These are phyloP conservation scores for Pardosa pseudoannulata DNA, from an alignment of 2,888 invertebrate genomes.

Conservation along the genomic window DNA sequence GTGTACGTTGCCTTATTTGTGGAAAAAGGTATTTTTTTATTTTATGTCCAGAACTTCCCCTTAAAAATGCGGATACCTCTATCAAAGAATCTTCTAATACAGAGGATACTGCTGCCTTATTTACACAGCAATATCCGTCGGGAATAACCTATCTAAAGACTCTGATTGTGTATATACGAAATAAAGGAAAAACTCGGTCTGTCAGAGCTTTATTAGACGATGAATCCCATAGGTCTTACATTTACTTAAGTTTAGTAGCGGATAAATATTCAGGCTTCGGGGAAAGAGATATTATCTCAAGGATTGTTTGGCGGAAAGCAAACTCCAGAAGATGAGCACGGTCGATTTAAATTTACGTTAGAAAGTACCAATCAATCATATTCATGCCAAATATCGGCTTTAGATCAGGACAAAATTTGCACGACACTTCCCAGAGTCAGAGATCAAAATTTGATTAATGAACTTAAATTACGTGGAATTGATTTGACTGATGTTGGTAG, in stretches of 20 bases:
- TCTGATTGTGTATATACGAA: slow-evolving; percentile 6
- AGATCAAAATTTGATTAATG: neutral
- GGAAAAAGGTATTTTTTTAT: too few species aligned
- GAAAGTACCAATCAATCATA: too few species aligned
- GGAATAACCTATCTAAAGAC: too few species aligned
- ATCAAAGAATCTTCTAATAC: too few species aligned
- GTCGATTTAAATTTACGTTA: too few species aligned
- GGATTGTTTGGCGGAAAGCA: slow-evolving; percentile 22
- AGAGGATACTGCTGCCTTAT: too few species aligned
- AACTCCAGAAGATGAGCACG: neutral
- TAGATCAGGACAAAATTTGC: slow-evolving; percentile 15
- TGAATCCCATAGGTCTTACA: slow-evolving; percentile 20
- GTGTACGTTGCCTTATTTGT: too few species aligned
- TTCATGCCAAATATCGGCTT: neutral
- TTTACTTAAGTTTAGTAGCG: slow-evolving; percentile 3
- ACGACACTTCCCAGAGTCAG: slow-evolving; percentile 5
- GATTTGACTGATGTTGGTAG: neutral
- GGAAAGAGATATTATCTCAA: slow-evolving; percentile 34
- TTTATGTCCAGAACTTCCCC: too few species aligned
- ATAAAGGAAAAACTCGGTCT: neutral
- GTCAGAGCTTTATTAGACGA: slow-evolving; percentile 8
- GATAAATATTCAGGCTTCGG: slow-evolving; percentile 10
- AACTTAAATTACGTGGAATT: neutral
- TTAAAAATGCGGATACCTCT: too few species aligned
- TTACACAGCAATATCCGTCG: too few species aligned